Evolutionary conservation across 2,113 vertebrate species (phyloP).

Genomic region (Falco punctatus): DNA sequence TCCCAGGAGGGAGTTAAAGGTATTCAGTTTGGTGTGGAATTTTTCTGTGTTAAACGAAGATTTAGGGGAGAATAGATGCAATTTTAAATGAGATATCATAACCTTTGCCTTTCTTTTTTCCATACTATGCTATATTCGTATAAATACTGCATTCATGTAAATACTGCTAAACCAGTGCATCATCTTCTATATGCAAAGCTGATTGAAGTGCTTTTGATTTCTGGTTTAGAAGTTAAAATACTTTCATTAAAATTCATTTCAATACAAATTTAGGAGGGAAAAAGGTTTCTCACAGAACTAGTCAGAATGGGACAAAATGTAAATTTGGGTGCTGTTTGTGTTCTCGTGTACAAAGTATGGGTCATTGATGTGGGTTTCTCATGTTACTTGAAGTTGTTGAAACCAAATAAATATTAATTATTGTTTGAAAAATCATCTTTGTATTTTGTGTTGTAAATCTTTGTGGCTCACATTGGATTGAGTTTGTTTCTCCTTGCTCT

Average conservation of each 20-base stretch:
- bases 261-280: background rate
- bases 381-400: background rate
- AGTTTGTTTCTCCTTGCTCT: background rate
- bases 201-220: background rate
- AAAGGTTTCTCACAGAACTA: background rate
- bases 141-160: background rate
- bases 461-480: background rate
- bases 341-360: background rate
- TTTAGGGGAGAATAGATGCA: background rate
- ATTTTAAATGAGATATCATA: background rate
- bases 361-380: background rate
- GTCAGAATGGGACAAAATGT: background rate
- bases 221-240: background rate
- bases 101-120: background rate
- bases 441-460: background rate
- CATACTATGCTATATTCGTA: background rate
- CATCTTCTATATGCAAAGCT: background rate
- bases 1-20: background rate
- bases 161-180: background rate
- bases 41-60: background rate
- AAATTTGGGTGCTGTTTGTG: background rate
- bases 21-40: background rate
- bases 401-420: slow-evolving; percentile 23
- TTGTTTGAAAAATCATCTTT: background rate
- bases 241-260: background rate